Evolutionary conservation across 1,140 invertebrate species (phyloP).

Genomic region (Musca domestica): DNA sequence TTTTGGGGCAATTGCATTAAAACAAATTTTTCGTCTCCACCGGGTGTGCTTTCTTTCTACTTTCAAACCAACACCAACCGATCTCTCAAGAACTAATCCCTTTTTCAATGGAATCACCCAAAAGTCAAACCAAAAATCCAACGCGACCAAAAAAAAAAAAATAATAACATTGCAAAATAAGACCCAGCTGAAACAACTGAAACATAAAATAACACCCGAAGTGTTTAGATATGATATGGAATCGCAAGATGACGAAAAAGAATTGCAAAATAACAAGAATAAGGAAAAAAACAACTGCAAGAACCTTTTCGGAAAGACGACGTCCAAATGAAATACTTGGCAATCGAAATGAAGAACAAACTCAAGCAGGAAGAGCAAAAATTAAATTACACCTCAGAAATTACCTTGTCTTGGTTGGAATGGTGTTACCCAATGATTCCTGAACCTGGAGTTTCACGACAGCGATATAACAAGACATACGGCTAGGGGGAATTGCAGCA

Average conservation of each 20-base stretch:
- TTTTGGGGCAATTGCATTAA: no score
- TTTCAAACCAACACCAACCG: no score
- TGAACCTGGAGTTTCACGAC: background rate
- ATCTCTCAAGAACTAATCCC: no score
- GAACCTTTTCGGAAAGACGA: background rate
- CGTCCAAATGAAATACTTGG: background rate
- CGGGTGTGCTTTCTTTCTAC: no score
- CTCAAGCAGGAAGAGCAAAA: background rate
- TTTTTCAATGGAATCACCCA: background rate
- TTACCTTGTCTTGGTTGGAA: conserved; percentile 2
- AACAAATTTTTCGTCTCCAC: no score
- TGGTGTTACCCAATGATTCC: background rate
- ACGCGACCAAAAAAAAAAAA: background rate
- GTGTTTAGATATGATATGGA: conserved; percentile 18
- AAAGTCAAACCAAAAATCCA: background rate
- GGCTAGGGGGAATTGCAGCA: no score
- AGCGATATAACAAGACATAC: no score
- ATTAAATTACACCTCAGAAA: conserved; percentile 21
- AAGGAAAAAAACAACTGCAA: background rate
- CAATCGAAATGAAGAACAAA: background rate
- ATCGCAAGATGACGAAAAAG: background rate
- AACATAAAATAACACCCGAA: conserved; percentile 12
- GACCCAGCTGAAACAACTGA: no score
- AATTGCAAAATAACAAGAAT: background rate
- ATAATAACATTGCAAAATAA: conserved; percentile 27